phyloP scores from a whole-genome alignment of 2,113 vertebrate genomes.

The Casuarius casuarius region DNA sequence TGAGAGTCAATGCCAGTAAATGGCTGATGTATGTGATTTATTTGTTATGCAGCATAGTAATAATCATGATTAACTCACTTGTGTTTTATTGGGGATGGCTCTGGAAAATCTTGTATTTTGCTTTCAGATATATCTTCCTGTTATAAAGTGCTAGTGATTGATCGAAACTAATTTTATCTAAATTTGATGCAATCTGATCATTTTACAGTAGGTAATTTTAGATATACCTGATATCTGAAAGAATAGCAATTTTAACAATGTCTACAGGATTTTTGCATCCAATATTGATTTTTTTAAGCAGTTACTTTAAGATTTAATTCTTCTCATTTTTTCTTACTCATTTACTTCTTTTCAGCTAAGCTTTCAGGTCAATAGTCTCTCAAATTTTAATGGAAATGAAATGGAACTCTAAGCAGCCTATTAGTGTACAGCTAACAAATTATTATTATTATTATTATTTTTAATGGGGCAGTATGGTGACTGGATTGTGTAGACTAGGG shows the following conservation, averaged over 20 bases:
- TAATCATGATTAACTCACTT: not conserved
- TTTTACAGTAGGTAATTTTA: not conserved
- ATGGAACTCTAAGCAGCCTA: not conserved
- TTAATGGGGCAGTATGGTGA: not conserved
- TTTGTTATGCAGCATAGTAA: not conserved
- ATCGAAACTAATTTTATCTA: not conserved
- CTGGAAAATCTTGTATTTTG: not conserved
- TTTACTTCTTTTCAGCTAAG: not conserved
- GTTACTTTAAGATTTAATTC: not conserved
- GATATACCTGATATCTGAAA: not conserved
- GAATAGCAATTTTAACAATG: not conserved
- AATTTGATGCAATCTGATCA: not conserved
- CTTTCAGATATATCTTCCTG: not conserved
- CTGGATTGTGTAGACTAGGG: not conserved
- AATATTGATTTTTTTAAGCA: not conserved
- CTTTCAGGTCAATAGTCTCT: not conserved
- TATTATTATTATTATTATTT: not conserved
- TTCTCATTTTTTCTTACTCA: not conserved
- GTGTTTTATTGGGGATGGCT: not conserved
- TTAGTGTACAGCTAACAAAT: not conserved
- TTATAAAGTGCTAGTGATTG: not conserved
- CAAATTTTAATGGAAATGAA: not conserved
- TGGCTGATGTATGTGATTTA: not conserved
- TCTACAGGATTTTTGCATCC: fast-evolving
- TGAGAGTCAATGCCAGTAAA: not conserved